These are phyloP conservation scores for Furnarius figulus DNA, from an alignment of 2,113 vertebrate genomes.

Conservation along the genomic window DNA sequence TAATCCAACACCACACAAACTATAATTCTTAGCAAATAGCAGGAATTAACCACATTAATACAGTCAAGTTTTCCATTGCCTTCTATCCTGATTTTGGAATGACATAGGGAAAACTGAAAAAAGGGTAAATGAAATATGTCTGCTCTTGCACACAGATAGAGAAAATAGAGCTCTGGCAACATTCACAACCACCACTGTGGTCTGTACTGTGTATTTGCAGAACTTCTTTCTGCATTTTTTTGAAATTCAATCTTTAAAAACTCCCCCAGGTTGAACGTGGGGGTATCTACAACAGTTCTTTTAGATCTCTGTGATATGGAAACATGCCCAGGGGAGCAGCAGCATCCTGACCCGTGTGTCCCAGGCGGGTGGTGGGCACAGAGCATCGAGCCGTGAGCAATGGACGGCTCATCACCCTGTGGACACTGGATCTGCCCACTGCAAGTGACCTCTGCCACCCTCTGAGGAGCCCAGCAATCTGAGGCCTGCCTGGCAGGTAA, in stretches of 20 bases:
- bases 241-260: not conserved
- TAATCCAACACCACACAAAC: conserved; percentile 24
- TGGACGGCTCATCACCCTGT: fast-evolving
- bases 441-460: not conserved
- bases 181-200: not conserved
- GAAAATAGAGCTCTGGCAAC: not conserved
- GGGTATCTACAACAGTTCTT: not conserved
- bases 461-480: not conserved
- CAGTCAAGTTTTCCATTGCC: not conserved
- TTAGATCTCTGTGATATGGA: fast-evolving
- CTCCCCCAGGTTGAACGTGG: not conserved
- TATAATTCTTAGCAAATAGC: not conserved
- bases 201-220: not conserved
- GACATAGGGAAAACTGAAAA: not conserved
- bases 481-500: not conserved
- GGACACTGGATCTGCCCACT: not conserved
- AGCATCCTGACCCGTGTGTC: fast-evolving
- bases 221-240: not conserved
- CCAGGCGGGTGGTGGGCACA: fast-evolving
- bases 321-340: fast-evolving
- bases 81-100: not conserved
- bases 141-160: not conserved
- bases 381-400: too few relatives aligned
- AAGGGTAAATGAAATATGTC: not conserved
- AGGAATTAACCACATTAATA: not conserved